Base-by-base conservation (phyloP, 2,888 invertebrate species). In the Cerceris rybyensis region DNA sequence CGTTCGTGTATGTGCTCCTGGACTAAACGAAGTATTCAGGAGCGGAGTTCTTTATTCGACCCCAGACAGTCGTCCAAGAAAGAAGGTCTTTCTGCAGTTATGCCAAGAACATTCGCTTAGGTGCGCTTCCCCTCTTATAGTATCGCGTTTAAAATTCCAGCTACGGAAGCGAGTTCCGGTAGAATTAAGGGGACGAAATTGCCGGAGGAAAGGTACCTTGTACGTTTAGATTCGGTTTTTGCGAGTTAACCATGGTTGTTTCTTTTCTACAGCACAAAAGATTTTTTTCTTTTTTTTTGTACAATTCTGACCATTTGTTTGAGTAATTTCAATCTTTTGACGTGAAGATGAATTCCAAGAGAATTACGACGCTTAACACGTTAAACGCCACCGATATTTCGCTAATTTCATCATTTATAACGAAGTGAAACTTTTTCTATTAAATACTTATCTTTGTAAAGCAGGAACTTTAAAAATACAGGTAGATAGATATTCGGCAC, bases 1-100 rank as follows among this genome's bases (percentile, higher is more conserved):
- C 39, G 39, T 8, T 7, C 39, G 39, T 5, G 58, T 41, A 41
- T 41, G 39, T 28, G 9, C 16, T 28, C 55, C 55, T 28, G 55
- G 7, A 55, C 55, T 6, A 55, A 28, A 7, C 13, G 41, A 58
- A 58, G 58, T 13, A 58, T 58, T 41, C 58, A 58, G n/a, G 7
- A 58, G 41, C 41, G 11, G 13, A 17, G 39, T 63, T 63, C 52
- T 63, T 63, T 63, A 63, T 52, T 63, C 63, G 52, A 39, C 52
- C 63, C 63, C 6, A 52, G 39, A 61, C 60, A 17, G 46, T 49
- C 49, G 49, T 28, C 61, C 46, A 6, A 5, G 43, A 49, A 49
- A 16, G 49, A 61, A 49, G 49, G 61, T 42, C 49, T 61, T 46
- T 28, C 14, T 49, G 49, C 17, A 61, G 28, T 61, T 55, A 16